These are phyloP conservation scores for Lapara coniferarum DNA, from an alignment of 2,888 invertebrate species.

Conservation along the genomic window DNA sequence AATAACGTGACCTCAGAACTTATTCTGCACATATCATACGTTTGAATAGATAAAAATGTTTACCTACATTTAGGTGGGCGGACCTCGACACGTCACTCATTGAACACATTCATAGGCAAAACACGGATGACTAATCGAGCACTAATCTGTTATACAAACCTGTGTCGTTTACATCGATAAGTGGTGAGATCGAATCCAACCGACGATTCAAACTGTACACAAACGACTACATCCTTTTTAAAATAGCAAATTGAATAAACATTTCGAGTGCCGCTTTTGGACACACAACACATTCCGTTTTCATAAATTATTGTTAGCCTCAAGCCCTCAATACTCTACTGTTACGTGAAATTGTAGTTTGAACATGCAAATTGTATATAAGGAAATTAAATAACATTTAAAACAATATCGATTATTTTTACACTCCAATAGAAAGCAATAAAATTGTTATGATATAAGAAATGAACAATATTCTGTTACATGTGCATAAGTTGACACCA, in stretches of 20 bases:
- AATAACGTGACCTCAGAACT: neutral
- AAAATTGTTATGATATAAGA: neutral
- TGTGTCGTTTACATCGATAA: conserved; percentile 56
- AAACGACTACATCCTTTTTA: conserved; percentile 67
- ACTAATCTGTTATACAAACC: conserved; percentile 53
- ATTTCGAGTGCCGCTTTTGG: conserved; percentile 1
- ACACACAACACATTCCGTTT: conserved; percentile 1
- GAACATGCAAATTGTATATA: neutral
- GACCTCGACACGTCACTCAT: conserved; percentile 37
- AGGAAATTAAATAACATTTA: neutral
- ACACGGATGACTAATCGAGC: conserved; percentile 54
- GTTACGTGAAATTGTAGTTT: conserved; percentile 9
- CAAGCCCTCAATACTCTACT: neutral
- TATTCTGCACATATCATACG: neutral
- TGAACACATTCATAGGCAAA: conserved; percentile 32
- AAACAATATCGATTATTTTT: neutral
- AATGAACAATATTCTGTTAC: neutral
- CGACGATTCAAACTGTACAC: conserved; percentile 60
- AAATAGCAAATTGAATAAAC: conserved; percentile 46
- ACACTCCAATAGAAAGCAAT: neutral
- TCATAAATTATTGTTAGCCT: conserved; percentile 16
- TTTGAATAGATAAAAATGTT: neutral
- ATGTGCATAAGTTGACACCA: neutral
- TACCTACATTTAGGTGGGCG: conserved; percentile 38
- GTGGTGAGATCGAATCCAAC: conserved; percentile 51